phyloP scores from a whole-genome alignment of 2,113 vertebrate genomes.

The Crotalus horridus region DNA sequence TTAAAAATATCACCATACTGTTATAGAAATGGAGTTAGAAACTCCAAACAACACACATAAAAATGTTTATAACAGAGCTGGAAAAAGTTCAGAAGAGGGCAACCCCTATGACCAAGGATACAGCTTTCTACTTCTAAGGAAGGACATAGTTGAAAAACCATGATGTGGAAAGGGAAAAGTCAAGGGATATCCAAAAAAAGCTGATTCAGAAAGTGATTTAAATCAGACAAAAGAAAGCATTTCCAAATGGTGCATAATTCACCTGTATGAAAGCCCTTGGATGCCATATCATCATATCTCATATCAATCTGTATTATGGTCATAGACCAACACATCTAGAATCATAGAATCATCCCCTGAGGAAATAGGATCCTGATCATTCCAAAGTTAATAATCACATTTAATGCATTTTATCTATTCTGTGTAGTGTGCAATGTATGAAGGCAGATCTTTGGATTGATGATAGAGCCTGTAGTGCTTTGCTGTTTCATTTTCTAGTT shows the following conservation, averaged over 20 bases:
- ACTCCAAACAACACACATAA: neutral
- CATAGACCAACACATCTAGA: neutral
- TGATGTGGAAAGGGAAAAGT: neutral
- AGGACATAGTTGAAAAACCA: neutral
- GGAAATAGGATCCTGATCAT: neutral
- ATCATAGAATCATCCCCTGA: neutral
- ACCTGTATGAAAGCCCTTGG: neutral
- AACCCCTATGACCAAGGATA: neutral
- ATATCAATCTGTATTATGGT: neutral
- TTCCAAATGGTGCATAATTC: neutral
- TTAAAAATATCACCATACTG: neutral
- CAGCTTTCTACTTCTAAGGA: neutral
- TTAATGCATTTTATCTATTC: neutral
- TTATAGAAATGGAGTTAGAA: neutral
- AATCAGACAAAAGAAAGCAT: neutral
- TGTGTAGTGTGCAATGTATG: no score
- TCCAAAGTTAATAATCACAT: neutral
- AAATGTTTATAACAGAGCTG: neutral
- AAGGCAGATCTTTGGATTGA: neutral
- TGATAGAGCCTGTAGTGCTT: neutral
- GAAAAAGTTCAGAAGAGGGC: neutral
- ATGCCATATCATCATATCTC: no score
- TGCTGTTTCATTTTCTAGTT: neutral
- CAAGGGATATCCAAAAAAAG: neutral
- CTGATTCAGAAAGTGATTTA: neutral